Evolutionary conservation across 2,113 vertebrate species (phyloP).

Genomic region (Chaetorhynchus papuensis): DNA sequence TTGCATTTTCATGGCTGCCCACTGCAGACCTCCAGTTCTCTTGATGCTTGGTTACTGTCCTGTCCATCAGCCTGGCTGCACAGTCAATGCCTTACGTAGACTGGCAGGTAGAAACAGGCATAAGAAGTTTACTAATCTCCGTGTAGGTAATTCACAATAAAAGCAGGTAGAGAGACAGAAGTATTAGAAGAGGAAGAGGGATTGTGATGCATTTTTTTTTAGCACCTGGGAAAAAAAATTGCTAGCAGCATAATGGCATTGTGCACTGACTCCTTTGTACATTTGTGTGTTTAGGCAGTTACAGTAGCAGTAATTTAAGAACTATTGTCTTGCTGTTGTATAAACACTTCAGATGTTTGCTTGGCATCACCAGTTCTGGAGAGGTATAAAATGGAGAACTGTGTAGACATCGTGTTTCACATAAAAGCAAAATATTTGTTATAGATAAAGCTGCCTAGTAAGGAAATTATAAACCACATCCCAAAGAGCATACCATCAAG

Average conservation of each 20-base stretch:
- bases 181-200: not conserved
- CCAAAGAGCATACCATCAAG: not conserved
- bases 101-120: not conserved
- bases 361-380: not conserved
- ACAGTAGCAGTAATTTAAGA: constrained; percentile 37
- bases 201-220: not conserved
- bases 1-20: not conserved
- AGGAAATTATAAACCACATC: constrained; percentile 51
- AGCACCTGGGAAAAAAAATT: not conserved
- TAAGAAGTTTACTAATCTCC: not conserved
- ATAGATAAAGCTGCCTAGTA: constrained; percentile 30
- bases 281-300: constrained; percentile 20
- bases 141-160: not conserved
- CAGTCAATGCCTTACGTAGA: not conserved
- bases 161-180: not conserved
- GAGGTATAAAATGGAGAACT: constrained; percentile 11
- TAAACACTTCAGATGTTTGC: constrained; percentile 36
- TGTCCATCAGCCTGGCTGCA: not conserved
- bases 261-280: not conserved
- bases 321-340: constrained; percentile 34
- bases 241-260: constrained; percentile 1
- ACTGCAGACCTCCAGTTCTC: not conserved
- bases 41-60: not conserved
- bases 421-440: constrained; percentile 51
- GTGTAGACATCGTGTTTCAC: constrained; percentile 17